Evolutionary conservation across 1,140 invertebrate species (phyloP).

Genomic region (Arctopsyche grandis): DNA sequence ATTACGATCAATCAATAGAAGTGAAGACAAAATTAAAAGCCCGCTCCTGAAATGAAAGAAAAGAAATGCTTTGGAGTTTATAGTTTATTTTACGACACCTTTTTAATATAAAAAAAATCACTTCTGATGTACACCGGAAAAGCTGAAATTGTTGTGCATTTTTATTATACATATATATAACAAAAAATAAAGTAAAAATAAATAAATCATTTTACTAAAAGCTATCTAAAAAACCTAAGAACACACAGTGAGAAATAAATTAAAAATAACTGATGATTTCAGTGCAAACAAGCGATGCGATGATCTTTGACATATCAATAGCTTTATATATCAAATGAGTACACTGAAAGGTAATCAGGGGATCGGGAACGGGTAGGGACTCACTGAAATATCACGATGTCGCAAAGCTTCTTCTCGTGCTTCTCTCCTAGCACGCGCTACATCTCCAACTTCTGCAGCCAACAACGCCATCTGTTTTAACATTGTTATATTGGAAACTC

Average conservation of each 20-base stretch:
- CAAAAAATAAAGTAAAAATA: background rate
- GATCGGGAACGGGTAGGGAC: slow-evolving; percentile 23
- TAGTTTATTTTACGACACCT: no score
- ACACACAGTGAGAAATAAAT: background rate
- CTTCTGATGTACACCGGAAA: background rate
- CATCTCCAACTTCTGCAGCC: slow-evolving; percentile 51
- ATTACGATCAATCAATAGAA: slow-evolving; percentile 24
- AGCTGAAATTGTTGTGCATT: background rate
- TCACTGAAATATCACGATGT: slow-evolving; percentile 46
- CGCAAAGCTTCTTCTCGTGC: slow-evolving; percentile 46
- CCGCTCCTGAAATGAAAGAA: slow-evolving; percentile 52
- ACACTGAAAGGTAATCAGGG: background rate
- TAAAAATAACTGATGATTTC: background rate
- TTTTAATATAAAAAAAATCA: background rate
- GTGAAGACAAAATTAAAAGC: slow-evolving; percentile 42
- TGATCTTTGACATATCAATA: background rate
- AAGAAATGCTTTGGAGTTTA: slow-evolving; percentile 18
- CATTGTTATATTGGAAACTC: background rate
- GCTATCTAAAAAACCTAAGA: no score
- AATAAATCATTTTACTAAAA: background rate
- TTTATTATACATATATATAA: background rate
- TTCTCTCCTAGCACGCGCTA: slow-evolving; percentile 42
- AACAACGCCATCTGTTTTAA: slow-evolving; percentile 50
- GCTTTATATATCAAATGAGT: no score
- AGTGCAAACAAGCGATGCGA: slow-evolving; percentile 1